Evolutionary conservation across 1,140 invertebrate species (phyloP), one percentile per base, ranked within the genome.

Genomic region (Agraylea sexmaculata): DNA sequence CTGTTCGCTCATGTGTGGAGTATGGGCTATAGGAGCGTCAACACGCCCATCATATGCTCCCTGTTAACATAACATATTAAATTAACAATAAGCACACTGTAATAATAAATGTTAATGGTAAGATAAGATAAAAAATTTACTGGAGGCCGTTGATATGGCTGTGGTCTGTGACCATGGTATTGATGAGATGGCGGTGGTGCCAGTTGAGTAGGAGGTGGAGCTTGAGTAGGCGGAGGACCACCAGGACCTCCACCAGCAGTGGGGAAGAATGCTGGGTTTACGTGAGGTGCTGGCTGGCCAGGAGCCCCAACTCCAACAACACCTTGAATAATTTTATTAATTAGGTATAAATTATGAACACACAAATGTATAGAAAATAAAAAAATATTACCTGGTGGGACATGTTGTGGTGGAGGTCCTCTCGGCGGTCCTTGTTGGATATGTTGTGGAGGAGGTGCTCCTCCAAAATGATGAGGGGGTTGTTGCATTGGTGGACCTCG

Each of bases 251-350:
- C 61, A 51, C 54, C 64, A 42, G 76, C 79, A 53, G 83, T 80
- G 50, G 80, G 83, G 64, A 95, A 95, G 73, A 95, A 95, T 31
- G 90, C 89, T 23, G 90, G 91, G 69, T 96, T 96, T 32, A 96
- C 89, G 59, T 96, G 90, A 15, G 90, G 89, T 22, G 87, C 87
- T 21, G 88, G 87, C 22, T 80, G 77, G 13, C 77, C 79, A 22
- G 67, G 40, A 2, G 42, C 42, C 15, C 40, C 41, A 13, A 41
- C 41, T 2, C 46, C 43, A 12, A 35, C 43, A n/a, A 49, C 43
- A 27, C 49, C 43, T 47, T 37, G 6, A 28, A n/a, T 5, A 10
- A 16, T 25, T 29, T 38, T 38, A 19, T 36, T 19, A 10, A 36
- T 16, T 19, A 18, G 18, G 17, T 25, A 25, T 25, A 23, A 33